A percentile compares a stretch with the other conserved stretches of the same genome.
Conservation (phyloP, 2,888 invertebrate species). For the Pocota personata region DNA sequence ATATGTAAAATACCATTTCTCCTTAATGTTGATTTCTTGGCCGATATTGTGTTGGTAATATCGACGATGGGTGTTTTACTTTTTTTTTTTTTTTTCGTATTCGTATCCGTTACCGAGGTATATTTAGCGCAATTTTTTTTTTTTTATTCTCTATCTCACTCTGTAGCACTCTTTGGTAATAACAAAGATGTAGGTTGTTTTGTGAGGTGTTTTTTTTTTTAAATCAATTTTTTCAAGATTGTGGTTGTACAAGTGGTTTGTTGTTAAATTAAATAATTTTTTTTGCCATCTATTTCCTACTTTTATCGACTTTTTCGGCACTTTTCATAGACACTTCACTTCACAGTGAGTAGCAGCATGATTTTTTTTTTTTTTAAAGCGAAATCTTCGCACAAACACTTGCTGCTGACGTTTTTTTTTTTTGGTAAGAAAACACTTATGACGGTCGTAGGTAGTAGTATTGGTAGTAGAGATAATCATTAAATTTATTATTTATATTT, state of each 20-base stretch:
- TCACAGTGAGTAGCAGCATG: background rate
- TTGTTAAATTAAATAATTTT: conserved; percentile 6
- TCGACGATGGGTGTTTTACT: conserved; percentile 50
- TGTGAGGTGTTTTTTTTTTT: conserved; percentile 5
- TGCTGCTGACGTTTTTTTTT: conserved; percentile 15
- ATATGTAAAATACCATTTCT: conserved; percentile 81
- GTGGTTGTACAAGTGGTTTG: conserved; percentile 39
- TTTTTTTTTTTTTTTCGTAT: conserved; percentile 68
- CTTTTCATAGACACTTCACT: conserved; percentile 75
- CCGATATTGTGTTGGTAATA: conserved; percentile 21
- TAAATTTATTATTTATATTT: conserved; percentile 45
- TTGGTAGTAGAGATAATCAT: conserved; percentile 38
- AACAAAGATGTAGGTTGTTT: conserved; percentile 41
- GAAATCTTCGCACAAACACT: conserved; percentile 26
- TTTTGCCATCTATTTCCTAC: conserved; percentile 76
- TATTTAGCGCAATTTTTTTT: conserved; percentile 68
- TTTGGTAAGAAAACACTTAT: conserved; percentile 50
- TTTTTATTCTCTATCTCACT: conserved; percentile 14
- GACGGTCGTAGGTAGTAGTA: conserved; percentile 22
- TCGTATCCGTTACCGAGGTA: conserved; percentile 60
- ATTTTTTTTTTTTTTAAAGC: background rate
- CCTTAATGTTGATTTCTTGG: conserved; percentile 26
- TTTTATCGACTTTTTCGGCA: conserved; percentile 76
- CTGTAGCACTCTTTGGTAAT: conserved; percentile 8
- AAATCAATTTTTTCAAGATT: conserved; percentile 57